Evolutionary conservation across 2,888 invertebrate genomes (phyloP).

Genomic region (Epiblema foenella): DNA sequence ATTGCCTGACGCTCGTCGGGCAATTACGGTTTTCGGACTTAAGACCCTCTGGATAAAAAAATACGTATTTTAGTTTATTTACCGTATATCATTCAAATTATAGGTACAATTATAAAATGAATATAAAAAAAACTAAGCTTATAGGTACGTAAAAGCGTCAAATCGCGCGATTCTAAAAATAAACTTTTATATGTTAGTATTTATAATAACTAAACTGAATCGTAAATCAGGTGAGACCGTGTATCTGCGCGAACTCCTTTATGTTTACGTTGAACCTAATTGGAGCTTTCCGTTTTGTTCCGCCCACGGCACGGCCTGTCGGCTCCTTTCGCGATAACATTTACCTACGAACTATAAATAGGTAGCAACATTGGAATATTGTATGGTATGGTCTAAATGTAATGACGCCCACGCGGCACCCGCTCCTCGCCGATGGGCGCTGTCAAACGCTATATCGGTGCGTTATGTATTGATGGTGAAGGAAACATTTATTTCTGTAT

Average conservation of each 20-base stretch:
- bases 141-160: not conserved
- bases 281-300: conserved; percentile 47
- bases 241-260: conserved; percentile 18
- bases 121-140: not conserved
- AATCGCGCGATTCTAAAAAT: not conserved
- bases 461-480: conserved; percentile 40
- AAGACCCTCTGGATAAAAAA: too few species aligned
- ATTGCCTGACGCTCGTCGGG: too few species aligned
- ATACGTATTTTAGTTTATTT: too few species aligned
- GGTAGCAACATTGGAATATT: conserved; percentile 63
- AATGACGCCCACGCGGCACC: conserved; percentile 65
- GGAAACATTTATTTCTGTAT: conserved; percentile 42
- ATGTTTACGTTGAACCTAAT: conserved; percentile 38
- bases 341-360: conserved; percentile 71
- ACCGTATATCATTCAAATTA: too few species aligned
- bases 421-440: conserved; percentile 20
- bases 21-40: too few species aligned
- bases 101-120: not conserved
- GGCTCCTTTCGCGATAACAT: conserved; percentile 67
- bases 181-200: not conserved
- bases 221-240: conserved; percentile 25
- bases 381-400: conserved; percentile 68
- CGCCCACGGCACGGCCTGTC: conserved; percentile 55
- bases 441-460: conserved; percentile 42
- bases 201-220: conserved; percentile 17